Evolutionary conservation across 2,113 vertebrate genomes (phyloP).

Genomic region (Ciconia maguari): DNA sequence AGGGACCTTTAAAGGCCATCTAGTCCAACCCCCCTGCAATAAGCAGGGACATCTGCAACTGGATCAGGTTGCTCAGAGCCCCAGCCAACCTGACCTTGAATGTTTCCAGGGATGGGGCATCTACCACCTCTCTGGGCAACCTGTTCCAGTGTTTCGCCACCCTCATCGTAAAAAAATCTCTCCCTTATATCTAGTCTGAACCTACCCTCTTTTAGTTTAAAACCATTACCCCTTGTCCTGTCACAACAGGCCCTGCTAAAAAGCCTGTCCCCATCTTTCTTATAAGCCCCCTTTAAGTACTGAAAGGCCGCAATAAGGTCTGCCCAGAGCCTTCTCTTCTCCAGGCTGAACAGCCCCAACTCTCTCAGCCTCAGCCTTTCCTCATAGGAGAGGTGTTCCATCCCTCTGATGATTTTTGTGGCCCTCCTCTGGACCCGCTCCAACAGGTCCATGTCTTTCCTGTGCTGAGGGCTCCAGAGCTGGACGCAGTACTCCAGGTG

Average conservation of each 20-base stretch:
- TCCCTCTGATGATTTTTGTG: background rate
- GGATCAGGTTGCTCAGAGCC: background rate
- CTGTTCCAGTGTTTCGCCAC: background rate
- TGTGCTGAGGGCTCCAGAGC: background rate
- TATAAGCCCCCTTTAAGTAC: background rate
- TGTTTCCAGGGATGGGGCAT: background rate
- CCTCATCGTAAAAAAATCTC: accelerated
- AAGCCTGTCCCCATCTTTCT: background rate
- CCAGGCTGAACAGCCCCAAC: background rate
- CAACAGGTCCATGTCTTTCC: no score
- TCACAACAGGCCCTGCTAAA: accelerated
- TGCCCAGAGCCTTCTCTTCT: background rate
- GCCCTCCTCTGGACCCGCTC: background rate
- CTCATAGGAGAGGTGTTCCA: accelerated
- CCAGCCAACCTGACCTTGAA: accelerated
- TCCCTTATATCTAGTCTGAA: background rate
- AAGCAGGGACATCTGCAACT: background rate
- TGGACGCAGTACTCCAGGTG: accelerated
- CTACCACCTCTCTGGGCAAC: background rate
- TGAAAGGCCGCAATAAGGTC: background rate
- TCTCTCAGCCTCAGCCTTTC: background rate
- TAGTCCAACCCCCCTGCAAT: background rate
- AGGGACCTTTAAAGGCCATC: background rate
- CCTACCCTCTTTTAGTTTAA: background rate
- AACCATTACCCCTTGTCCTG: background rate